phyloP scores from a whole-genome alignment of 1,140 invertebrate species.

The Lepidurus packardi region DNA sequence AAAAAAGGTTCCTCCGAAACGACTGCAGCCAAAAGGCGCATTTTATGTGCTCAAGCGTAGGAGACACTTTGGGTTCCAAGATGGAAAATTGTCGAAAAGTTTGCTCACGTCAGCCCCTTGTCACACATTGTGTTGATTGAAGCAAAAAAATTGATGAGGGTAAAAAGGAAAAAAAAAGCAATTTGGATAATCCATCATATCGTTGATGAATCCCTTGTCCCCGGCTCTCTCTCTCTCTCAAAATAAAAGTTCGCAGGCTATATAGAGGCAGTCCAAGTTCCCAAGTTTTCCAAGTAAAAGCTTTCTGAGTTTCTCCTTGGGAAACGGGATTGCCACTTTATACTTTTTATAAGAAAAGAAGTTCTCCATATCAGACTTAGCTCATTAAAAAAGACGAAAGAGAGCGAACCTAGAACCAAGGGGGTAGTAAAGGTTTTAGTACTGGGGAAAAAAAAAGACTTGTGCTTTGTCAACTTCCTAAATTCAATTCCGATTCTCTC shows the following conservation, averaged over 20 bases:
- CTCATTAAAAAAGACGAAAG: background rate
- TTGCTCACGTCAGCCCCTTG: constrained; percentile 1
- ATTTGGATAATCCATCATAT: constrained; percentile 19
- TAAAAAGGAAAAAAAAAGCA: background rate
- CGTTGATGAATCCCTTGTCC: constrained; percentile 21
- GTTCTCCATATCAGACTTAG: background rate
- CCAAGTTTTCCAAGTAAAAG: background rate
- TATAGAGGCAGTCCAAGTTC: background rate
- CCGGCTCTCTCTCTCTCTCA: background rate
- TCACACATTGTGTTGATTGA: constrained; percentile 22
- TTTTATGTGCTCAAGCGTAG: background rate
- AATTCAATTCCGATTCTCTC: constrained; percentile 14
- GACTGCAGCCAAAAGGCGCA: background rate
- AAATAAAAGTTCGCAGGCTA: background rate
- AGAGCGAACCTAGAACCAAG: background rate
- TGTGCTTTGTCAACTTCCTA: constrained; percentile 20
- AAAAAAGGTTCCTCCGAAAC: background rate
- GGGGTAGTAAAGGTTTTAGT: background rate
- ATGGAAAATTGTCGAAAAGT: background rate
- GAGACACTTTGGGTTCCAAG: background rate
- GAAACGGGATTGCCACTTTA: background rate
- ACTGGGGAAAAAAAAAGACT: background rate
- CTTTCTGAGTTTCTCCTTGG: background rate
- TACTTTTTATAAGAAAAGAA: constrained; percentile 5
- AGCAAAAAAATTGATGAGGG: constrained; percentile 19